Base-by-base conservation (phyloP, 35 echinoderm and acorn worm species). In the Patiria miniata region DNA sequence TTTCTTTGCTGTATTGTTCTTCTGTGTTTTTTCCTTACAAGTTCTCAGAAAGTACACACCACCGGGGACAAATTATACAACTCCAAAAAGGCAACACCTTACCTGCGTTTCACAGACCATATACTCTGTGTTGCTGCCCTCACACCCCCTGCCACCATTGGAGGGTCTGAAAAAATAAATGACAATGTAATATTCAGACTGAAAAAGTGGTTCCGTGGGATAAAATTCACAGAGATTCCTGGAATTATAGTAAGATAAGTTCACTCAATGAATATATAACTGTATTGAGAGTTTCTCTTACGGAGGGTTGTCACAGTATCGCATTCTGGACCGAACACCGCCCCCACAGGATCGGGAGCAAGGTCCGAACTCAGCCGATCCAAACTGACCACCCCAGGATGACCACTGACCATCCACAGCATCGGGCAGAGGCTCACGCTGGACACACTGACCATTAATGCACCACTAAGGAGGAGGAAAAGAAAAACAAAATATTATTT, bases 271-370 rank as follows among this genome's bases (percentile, higher is more conserved):
- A n/a, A n/a, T n/a, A n/a, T n/a, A n/a, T n/a, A n/a, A n/a, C n/a
- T n/a, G n/a, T n/a, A n/a, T n/a, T n/a, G n/a, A n/a, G 17, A 57
- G 7, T 80, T 80, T 7, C 21, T 80, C 80, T 47, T 82, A 82
- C 80, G 17, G 5, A 51, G 95, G 95, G 79, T 90, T 89, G 47
- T 88, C 83, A 69, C 95, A 98, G 21, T 79, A 50, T 38, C 95
- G 85, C 39, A 44, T 91, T 8, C 92, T 78, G 2, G 50, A 38
- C 40, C 83, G 42, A 21, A 89, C 80, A 28, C 95, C 95, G 8
- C 84, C 89, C 33, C 95, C 95, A 79, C 95, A 98, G 21, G 92
- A 91, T 26, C 83, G 54, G 9, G 95, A 94, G 68, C 95, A 98
- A 8, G 85, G 81, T 23, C 80, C 79, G n/a, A 88, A 90, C 78